A percentile compares a stretch with the other conserved stretches of the same genome.
These are phyloP conservation scores for Lithosia quadra DNA, from an alignment of 2,888 invertebrate genomes.

Conservation along the genomic window DNA sequence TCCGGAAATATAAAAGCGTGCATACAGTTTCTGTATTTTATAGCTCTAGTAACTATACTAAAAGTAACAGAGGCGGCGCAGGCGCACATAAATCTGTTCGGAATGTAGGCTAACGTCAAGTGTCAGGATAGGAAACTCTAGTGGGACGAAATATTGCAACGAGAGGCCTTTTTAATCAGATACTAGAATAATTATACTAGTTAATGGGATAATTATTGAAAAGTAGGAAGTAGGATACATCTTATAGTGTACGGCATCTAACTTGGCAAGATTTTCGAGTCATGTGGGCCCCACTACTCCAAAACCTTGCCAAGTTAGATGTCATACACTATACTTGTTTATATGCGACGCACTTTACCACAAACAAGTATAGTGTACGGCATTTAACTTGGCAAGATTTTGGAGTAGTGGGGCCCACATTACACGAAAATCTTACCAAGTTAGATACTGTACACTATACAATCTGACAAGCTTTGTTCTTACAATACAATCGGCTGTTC, in stretches of 20 bases:
- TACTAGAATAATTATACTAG: not conserved
- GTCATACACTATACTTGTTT: no score
- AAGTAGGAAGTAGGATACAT: not conserved
- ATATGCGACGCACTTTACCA: no score
- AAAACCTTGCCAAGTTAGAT: no score
- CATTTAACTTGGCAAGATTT: no score
- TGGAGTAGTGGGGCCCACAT: no score
- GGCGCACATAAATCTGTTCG: slow-evolving; percentile 59
- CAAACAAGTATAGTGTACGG: no score
- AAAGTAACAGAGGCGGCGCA: slow-evolving; percentile 12
- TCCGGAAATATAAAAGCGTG: not conserved
- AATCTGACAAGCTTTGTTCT: no score
- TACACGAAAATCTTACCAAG: no score
- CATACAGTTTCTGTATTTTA: not conserved
- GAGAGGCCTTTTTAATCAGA: slow-evolving; percentile 18
- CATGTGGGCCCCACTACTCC: no score
- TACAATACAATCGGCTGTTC: no score
- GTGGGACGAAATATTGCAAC: slow-evolving; percentile 21
- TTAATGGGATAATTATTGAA: not conserved
- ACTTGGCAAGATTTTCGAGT: no score
- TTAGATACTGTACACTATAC: no score
- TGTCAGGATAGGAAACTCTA: slow-evolving; percentile 46
- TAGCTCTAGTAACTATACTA: not conserved
- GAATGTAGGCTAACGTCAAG: slow-evolving; percentile 65
- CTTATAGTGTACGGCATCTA: not conserved